Evolutionary conservation across 2,888 invertebrate species (phyloP), one percentile per base, ranked within the genome.

Genomic region (Nephrotoma appendiculata): DNA sequence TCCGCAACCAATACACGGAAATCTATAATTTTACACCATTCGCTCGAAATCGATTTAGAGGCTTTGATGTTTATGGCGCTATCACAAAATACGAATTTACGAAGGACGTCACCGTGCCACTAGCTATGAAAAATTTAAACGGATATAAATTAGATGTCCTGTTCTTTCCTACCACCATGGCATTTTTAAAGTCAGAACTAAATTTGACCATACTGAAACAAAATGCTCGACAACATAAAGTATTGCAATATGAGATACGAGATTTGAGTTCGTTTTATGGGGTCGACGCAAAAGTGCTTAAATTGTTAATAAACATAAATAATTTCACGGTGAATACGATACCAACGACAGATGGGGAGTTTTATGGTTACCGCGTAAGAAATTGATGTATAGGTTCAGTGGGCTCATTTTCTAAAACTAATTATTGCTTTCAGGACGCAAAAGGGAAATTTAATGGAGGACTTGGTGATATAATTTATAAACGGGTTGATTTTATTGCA

Each of bases 391-490:
- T 9, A 71, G 11, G 31, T 1, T 44, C 2, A 44, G 1, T 71
- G 9, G 11, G 9, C 31, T 31, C 31, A 2, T 2, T 31, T 31
- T 31, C 3, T 11, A 31, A 2, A 31, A 3, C 31, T 1, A 9
- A 71, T 31, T n/a, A n/a, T 9, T 71, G 31, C 2, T 71, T 71
- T 71, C 19, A 71, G 71, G 71, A 71, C 11, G 31, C 19, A 9
- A 71, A 31, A 0, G 71, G 71, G 0, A 71, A 0, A 71, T 88
- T 88, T 84, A 87, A 87, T 83, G 88, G 88, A 15, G 88, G 87
- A n/a, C 86, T 88, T 4, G 88, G 88, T 31, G 88, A 88, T 87
- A 57, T 88, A 15, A 48, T 88, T 31, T 87, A 87, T 48, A 86
- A 86, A 57, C 48, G 87, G 41, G 88, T 87, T 6, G 88, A 88